Percentiles rank a stretch among this genome's conserved stretches.
Conservation (phyloP, 2,888 invertebrate species). For the Thera obeliscata region DNA sequence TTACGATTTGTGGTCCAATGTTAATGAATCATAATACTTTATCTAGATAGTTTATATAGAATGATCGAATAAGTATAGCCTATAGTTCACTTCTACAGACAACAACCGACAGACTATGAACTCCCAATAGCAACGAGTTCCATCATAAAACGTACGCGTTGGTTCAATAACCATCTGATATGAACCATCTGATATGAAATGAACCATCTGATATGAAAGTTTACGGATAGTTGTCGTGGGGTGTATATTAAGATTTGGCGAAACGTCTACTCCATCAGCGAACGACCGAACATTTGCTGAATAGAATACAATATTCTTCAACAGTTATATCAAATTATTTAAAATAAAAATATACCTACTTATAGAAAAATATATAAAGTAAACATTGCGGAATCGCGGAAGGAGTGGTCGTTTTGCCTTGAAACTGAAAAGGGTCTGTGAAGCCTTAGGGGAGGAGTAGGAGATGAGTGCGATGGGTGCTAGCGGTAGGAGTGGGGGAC, state of each 20-base stretch:
- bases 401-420: constrained; percentile 50
- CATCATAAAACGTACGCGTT: constrained; percentile 1
- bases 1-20: constrained; percentile 84
- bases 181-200: too few species aligned
- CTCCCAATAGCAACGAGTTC: constrained; percentile 10
- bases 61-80: constrained; percentile 68
- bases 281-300: constrained; percentile 33
- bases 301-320: constrained; percentile 59
- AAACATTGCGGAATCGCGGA: constrained; percentile 35
- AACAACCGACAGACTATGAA: constrained; percentile 3
- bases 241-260: constrained; percentile 40
- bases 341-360: constrained; percentile 46
- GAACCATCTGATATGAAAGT: constrained; percentile 9
- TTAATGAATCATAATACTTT: constrained; percentile 81
- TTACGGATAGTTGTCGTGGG: constrained; percentile 32
- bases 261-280: constrained; percentile 42
- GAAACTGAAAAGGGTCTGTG: constrained; percentile 59
- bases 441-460: constrained; percentile 60
- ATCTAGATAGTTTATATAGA: constrained; percentile 77
- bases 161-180: constrained; percentile 5
- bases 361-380: constrained; percentile 22
- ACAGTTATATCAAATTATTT: constrained; percentile 65
- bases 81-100: constrained; percentile 52
- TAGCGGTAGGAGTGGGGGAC: constrained; percentile 42
- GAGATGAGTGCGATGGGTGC: constrained; percentile 64